Evolutionary conservation across 2,888 invertebrate genomes (phyloP).

Genomic region (Leptopterna dolabrata): DNA sequence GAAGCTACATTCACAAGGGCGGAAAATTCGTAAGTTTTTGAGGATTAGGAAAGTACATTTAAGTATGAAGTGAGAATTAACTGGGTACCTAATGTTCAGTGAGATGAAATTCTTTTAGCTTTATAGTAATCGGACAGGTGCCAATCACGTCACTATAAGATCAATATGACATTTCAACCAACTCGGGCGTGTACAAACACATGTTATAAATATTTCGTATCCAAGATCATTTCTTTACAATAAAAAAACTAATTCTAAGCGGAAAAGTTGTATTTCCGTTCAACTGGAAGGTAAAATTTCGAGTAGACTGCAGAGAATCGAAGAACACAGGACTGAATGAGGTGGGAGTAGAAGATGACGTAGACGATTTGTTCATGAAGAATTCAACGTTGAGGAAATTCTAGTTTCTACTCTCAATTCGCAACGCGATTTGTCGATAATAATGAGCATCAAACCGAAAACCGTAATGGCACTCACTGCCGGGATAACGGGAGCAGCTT

Average conservation of each 20-base stretch:
- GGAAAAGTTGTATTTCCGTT: background rate
- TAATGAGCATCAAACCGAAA: background rate
- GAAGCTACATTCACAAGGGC: no score
- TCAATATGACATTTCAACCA: no score
- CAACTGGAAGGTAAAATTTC: background rate
- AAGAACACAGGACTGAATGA: background rate
- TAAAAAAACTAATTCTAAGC: background rate
- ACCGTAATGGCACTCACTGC: background rate
- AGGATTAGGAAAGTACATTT: no score
- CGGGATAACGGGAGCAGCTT: background rate
- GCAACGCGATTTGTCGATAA: background rate
- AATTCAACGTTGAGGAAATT: no score
- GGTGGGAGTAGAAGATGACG: constrained; percentile 59
- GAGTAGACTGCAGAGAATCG: background rate
- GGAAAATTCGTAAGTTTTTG: no score
- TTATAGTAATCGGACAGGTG: no score
- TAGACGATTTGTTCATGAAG: constrained; percentile 61
- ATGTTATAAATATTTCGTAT: background rate
- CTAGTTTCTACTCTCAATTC: constrained; percentile 64
- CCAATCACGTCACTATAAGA: no score
- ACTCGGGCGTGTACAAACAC: background rate
- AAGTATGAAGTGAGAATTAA: no score
- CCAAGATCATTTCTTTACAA: background rate
- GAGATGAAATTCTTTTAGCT: no score
- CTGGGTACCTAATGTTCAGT: no score